Base-by-base conservation (phyloP, 2,797 vertebrate genomes). In the Pogonophryne albipinna region DNA sequence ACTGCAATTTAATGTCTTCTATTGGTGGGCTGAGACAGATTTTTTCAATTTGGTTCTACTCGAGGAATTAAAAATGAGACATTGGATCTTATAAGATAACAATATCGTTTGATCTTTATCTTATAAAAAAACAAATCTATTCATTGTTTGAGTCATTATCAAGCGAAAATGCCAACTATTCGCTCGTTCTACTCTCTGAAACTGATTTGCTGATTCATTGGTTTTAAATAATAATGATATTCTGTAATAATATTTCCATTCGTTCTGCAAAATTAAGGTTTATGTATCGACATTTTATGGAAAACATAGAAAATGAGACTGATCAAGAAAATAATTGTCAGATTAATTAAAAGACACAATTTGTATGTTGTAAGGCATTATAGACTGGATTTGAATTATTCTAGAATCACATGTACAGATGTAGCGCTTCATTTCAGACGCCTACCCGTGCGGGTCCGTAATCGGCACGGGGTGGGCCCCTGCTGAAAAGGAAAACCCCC, bases 31-130 rank as follows among this genome's bases (percentile, higher is more conserved):
- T 10, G 20, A 9, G 20, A 66, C 27, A 27, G 4, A 27, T 27
- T 27, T 27, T 6, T 38, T 2, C 0, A 9, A 38, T 38, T 9
- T 38, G 13, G 15, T 53, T 71, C 53, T 27, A 27, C 0, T 38
- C 8, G 34, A 17, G 41, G 56, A 15, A 59, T 67, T 14, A 49
- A 16, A 68, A 57, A 49, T 68, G 27, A 56, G n/a, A 16, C 19
- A 44, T 57, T 41, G 12, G n/a, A 12, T 57, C 4, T 41, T 8
- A 67, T 19, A 14, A 52, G 19, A 52, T 52, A 38, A 38, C 34
- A 38, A 38, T 38, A 38, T 7, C 34, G 8, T 7, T 38, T 38
- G 34, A 38, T 38, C 6, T 38, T 38, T 38, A 7, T 38, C 34
- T 38, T 9, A 38, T 38, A 38, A 38, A 38, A 38, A 38, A 38